Evolutionary conservation across 2,113 vertebrate species (phyloP).

Genomic region (Agapornis roseicollis): DNA sequence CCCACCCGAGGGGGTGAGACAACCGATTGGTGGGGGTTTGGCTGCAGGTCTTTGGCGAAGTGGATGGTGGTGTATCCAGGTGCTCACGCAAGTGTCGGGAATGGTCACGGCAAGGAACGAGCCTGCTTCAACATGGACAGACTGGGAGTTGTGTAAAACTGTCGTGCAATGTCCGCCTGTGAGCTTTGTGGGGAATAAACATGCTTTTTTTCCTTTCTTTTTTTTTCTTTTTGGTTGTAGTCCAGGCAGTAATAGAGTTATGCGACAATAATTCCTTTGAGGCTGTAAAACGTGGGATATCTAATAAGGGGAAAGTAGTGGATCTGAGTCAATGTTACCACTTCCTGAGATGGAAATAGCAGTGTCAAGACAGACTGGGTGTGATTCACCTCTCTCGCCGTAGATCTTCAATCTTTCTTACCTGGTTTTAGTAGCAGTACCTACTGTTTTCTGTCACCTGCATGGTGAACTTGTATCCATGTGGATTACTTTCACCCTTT

Average conservation of each 20-base stretch:
- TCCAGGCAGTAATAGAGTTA: neutral
- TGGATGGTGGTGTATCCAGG: rapidly evolving
- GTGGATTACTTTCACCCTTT: neutral
- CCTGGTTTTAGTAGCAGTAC: neutral
- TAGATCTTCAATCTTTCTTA: neutral
- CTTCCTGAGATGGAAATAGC: neutral
- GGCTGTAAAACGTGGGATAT: too few species aligned
- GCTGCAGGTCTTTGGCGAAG: rapidly evolving
- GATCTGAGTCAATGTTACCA: too few species aligned
- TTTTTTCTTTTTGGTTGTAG: neutral
- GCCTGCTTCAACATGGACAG: rapidly evolving
- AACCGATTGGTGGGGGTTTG: too few species aligned
- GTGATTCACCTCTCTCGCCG: neutral
- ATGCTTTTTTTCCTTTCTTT: rapidly evolving
- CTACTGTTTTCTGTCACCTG: neutral
- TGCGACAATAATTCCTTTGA: neutral
- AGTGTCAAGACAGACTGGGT: rapidly evolving
- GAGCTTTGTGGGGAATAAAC: neutral
- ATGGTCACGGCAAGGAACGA: neutral
- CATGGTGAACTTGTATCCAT: neutral
- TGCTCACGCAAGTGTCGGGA: neutral
- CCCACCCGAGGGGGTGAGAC: neutral
- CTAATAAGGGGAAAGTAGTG: neutral
- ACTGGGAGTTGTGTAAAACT: neutral
- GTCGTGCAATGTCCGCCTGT: rapidly evolving